These are phyloP conservation scores for Cyclargus thomasi DNA, from an alignment of 1,140 invertebrate species.

Conservation along the genomic window DNA sequence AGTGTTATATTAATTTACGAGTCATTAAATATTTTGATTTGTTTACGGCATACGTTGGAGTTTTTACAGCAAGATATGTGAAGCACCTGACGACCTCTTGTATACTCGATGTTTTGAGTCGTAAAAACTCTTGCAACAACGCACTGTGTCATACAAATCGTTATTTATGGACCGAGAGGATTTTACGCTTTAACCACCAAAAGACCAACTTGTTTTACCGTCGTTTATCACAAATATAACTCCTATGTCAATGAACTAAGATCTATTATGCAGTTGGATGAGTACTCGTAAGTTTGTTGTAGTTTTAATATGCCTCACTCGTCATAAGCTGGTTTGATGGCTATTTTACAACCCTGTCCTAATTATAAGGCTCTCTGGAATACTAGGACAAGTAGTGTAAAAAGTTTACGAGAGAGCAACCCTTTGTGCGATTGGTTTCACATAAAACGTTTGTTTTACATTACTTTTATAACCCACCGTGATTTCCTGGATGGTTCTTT, in stretches of 20 bases:
- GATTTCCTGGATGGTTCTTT: neutral
- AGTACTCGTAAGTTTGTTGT: slow-evolving; percentile 13
- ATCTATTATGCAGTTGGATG: neutral
- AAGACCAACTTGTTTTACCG: neutral
- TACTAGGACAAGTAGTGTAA: slow-evolving; percentile 55
- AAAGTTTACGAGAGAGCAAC: slow-evolving; percentile 62
- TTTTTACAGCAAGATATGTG: slow-evolving; percentile 2
- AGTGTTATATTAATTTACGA: neutral
- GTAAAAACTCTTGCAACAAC: slow-evolving; percentile 58
- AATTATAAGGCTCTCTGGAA: slow-evolving; percentile 58
- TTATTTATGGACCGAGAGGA: slow-evolving; percentile 54
- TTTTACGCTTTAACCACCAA: slow-evolving; percentile 38
- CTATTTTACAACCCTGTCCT: slow-evolving; percentile 64
- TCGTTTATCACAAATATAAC: neutral
- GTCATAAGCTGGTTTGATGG: slow-evolving; percentile 62
- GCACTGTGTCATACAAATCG: slow-evolving; percentile 50
- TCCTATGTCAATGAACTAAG: neutral
- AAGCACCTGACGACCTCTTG: slow-evolving; percentile 40
- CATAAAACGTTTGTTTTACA: slow-evolving; percentile 26
- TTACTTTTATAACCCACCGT: slow-evolving; percentile 17
- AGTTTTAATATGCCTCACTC: slow-evolving; percentile 47
- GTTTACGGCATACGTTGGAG: neutral
- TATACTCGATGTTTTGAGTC: slow-evolving; percentile 45
- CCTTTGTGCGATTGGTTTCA: slow-evolving; percentile 55
- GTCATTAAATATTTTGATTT: neutral